These are phyloP conservation scores for Protophormia terraenovae DNA, from an alignment of 2,888 invertebrate genomes.

Conservation along the genomic window DNA sequence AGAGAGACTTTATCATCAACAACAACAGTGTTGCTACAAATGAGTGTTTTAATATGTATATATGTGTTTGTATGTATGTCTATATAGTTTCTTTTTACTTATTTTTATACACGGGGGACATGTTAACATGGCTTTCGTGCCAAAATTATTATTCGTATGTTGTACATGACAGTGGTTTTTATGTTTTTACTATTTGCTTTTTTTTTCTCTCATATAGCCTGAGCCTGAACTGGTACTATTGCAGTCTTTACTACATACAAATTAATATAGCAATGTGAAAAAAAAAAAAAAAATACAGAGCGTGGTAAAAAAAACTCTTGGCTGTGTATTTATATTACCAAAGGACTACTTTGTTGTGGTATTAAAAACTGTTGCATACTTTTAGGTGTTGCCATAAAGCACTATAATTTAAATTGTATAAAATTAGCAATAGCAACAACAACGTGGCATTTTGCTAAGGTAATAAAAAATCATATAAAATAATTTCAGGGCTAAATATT, in stretches of 20 bases:
- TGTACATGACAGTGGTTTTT: conserved; percentile 72
- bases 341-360: conserved; percentile 68
- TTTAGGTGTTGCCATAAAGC: conserved; percentile 70
- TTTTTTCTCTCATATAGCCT: too few relatives aligned
- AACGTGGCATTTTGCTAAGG: not conserved
- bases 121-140: conserved; percentile 80
- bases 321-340: conserved; percentile 66
- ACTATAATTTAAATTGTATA: conserved; percentile 70
- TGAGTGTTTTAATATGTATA: conserved; percentile 41
- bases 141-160: conserved; percentile 79
- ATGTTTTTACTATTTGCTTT: conserved; percentile 45
- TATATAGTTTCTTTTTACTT: conserved; percentile 33
- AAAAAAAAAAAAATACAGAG: not conserved
- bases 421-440: conserved; percentile 58
- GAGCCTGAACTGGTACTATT: conserved; percentile 3
- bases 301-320: conserved; percentile 2
- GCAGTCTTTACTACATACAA: not conserved
- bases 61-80: not conserved
- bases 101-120: conserved; percentile 76
- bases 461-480: conserved; percentile 14
- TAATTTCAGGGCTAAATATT: conserved; percentile 35
- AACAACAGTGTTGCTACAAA: conserved; percentile 54
- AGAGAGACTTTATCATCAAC: conserved; percentile 55
- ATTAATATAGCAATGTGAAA: not conserved
- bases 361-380: conserved; percentile 72